Base-by-base conservation (phyloP, 1,140 invertebrate species). In the Drosophila willistoni region DNA sequence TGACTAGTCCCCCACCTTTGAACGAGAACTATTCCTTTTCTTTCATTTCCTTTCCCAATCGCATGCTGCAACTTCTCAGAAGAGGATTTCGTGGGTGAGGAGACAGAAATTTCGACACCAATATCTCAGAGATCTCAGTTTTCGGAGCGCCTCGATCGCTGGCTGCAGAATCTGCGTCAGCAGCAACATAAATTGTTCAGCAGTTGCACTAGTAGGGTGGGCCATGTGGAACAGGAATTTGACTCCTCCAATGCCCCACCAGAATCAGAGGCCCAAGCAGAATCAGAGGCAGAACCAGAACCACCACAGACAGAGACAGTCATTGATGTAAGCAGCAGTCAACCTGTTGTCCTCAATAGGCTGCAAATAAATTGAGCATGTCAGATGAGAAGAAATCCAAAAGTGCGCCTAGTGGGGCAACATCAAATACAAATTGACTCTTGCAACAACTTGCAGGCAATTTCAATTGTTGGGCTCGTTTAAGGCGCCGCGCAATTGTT, bases 161-260 rank as follows among this genome's bases (percentile, higher is more conserved):
- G 83, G 83, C 77, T 86, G 65, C 83, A 86, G 9, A 89, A 83
- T 41, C 79, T 86, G 69, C 79, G 82, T 17, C 82, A 87, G 66
- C 79, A 85, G 54, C 82, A 87, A 54, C 71, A 76, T 7, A 66
- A 83, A 25, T 56, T 85, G 57, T 86, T 86, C 84, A 80, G 76
- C 84, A 86, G 83, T 68, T 86, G 83, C 59, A 86, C 83, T 47
- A 86, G 83, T 89, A 86, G 84, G 66, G 77, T 86, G 75, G 84
- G 57, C 72, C 65, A 83, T 71, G 41, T 87, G 69, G 84, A 87
- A 71, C 55, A 12, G 67, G 65, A 17, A 29, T 0, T 1, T 29
- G 5, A 29, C 29, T 29, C 6, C 29, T 33, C 33, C 55, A 73
- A 72, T 14, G 47, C 70, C 19, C 70, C 34, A 33, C 22, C 64